Conservation (phyloP, 2,113 vertebrate species). For the Catharus bicknelli region DNA sequence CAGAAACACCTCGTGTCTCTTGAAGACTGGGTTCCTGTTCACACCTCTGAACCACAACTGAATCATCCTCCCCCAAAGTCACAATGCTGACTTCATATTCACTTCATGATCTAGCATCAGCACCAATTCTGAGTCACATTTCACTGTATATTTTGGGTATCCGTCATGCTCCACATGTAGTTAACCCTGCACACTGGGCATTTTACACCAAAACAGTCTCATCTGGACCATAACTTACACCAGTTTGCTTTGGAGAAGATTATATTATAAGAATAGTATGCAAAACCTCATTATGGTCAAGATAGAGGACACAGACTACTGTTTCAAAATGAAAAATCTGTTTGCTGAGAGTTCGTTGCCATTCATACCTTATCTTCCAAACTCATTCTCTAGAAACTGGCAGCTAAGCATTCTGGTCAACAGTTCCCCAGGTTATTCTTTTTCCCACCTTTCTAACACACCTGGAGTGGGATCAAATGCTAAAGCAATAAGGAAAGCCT, state of each 20-base stretch:
- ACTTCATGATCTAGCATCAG: not conserved
- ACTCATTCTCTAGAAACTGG: not conserved
- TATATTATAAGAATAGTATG: not conserved
- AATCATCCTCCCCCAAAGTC: not conserved
- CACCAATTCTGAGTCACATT: not conserved
- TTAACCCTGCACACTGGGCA: not conserved
- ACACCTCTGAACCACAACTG: not conserved
- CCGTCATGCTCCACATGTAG: not conserved
- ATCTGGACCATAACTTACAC: not conserved
- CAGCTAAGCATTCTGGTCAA: not conserved
- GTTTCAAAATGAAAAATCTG: not conserved
- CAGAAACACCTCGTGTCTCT: not conserved
- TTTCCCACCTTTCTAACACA: not conserved
- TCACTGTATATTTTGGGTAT: not conserved
- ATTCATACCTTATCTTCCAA: not conserved
- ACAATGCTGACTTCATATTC: not conserved
- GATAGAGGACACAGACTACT: fast-evolving
- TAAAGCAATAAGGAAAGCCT: not conserved
- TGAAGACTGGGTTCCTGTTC: not conserved
- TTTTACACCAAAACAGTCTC: not conserved
- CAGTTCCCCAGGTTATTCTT: not conserved
- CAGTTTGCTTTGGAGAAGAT: not conserved
- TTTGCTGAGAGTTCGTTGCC: not conserved
- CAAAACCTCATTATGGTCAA: not conserved
- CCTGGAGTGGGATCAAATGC: not conserved